Percentiles rank a stretch among this genome's conserved stretches.
Conservation (phyloP, 2,113 vertebrate species). For the Elephas maximus region DNA sequence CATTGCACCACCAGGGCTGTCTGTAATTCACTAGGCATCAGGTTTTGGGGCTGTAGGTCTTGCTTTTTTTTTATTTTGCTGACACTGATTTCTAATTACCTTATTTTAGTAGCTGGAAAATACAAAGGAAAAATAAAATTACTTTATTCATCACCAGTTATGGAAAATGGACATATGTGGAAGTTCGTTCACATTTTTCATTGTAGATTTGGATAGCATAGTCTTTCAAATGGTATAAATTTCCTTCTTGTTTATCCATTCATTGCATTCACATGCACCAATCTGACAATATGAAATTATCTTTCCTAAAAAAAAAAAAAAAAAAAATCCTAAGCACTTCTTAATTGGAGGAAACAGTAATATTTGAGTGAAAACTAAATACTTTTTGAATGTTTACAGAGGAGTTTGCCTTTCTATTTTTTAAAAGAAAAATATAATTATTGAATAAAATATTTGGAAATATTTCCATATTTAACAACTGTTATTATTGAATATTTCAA, state of each 20-base stretch:
- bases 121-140: not conserved
- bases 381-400: not conserved
- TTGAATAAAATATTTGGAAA: not conserved
- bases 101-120: not conserved
- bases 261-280: not conserved
- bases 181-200: not conserved
- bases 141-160: not conserved
- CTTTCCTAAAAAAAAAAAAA: not conserved
- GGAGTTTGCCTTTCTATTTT: not conserved
- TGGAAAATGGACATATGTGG: not conserved
- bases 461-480: not conserved
- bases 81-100: not conserved
- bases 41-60: not conserved
- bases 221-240: not conserved
- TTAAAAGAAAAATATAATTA: not conserved
- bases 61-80: not conserved
- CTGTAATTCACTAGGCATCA: not conserved
- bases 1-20: too few relatives aligned
- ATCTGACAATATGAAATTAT: not conserved
- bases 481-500: not conserved
- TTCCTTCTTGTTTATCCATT: not conserved
- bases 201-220: not conserved
- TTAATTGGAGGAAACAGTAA: too few relatives aligned
- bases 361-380: too few relatives aligned
- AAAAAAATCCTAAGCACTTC: too few relatives aligned